Percentiles rank a stretch among this genome's conserved stretches.
Conservation (phyloP, 2,113 vertebrate genomes). For the Carettochelys insculpta region DNA sequence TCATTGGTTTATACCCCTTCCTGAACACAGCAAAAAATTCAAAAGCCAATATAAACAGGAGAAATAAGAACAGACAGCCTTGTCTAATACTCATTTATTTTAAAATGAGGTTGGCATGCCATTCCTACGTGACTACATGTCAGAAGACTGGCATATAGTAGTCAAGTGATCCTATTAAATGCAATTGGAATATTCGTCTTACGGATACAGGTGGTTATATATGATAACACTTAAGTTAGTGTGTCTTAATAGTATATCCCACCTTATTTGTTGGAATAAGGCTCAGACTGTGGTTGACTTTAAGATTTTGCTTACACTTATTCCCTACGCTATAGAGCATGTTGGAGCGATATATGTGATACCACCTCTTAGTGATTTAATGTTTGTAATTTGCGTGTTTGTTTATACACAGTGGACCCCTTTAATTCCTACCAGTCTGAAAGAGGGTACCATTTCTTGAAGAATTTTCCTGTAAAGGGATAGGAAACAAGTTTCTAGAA, state of each 20-base stretch:
- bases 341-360: background rate
- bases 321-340: background rate
- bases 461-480: background rate
- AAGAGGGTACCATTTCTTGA: background rate
- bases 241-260: constrained; percentile 24
- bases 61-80: background rate
- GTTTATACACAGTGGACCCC: background rate
- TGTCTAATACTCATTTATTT: constrained; percentile 35
- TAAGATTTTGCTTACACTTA: background rate
- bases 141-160: constrained; percentile 15
- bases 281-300: background rate
- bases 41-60: constrained; percentile 41
- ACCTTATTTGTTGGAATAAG: background rate
- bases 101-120: constrained; percentile 34
- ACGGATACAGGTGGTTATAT: background rate
- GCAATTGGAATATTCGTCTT: constrained; percentile 39
- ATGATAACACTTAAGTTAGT: constrained; percentile 50
- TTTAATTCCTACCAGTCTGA: background rate
- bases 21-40: constrained; percentile 3
- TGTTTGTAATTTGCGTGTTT: background rate
- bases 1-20: constrained; percentile 9
- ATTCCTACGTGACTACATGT: background rate
- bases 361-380: background rate
- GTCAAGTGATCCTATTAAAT: constrained; percentile 41
- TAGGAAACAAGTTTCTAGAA: background rate